Conservation (phyloP, 2,888 invertebrate genomes). For the Meteorus colon region DNA sequence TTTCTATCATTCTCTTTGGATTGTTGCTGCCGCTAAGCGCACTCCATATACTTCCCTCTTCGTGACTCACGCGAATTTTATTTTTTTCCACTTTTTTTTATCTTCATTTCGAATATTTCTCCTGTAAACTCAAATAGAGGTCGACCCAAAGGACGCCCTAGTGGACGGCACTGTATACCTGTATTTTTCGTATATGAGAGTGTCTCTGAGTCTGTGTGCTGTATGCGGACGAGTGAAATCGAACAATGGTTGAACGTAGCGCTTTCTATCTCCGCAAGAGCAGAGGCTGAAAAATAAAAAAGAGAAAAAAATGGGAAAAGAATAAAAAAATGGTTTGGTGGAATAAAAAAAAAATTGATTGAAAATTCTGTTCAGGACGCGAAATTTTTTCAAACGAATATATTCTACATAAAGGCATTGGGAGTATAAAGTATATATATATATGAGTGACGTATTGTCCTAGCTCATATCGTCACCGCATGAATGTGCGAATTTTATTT, state of each 20-base stretch:
- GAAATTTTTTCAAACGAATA: conserved; percentile 31
- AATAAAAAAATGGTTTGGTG: conserved; percentile 15
- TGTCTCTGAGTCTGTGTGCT: background rate
- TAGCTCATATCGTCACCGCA: too few relatives aligned
- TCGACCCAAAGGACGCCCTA: conserved; percentile 41
- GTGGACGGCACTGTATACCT: background rate
- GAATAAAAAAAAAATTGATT: conserved; percentile 48
- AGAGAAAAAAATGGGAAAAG: background rate
- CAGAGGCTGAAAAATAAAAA: background rate
- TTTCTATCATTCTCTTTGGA: background rate
- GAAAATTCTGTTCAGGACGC: conserved; percentile 48
- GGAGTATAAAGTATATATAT: background rate
- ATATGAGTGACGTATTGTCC: too few relatives aligned
- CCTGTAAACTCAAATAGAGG: conserved; percentile 50
- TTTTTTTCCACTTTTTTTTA: conserved; percentile 18
- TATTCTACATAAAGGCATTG: background rate
- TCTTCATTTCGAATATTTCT: conserved; percentile 48
- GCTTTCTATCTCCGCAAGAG: conserved; percentile 11
- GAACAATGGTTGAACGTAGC: conserved; percentile 46
- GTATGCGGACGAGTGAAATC: conserved; percentile 41
- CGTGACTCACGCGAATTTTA: conserved; percentile 32
- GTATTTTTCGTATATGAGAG: too few relatives aligned
- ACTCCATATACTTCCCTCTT: conserved; percentile 36
- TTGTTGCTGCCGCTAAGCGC: conserved; percentile 25
- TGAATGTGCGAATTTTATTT: background rate